A percentile compares a stretch with the other conserved stretches of the same genome.
phyloP scores from a whole-genome alignment of 2,797 vertebrate genomes.

The Hephaestus fuliginosus region DNA sequence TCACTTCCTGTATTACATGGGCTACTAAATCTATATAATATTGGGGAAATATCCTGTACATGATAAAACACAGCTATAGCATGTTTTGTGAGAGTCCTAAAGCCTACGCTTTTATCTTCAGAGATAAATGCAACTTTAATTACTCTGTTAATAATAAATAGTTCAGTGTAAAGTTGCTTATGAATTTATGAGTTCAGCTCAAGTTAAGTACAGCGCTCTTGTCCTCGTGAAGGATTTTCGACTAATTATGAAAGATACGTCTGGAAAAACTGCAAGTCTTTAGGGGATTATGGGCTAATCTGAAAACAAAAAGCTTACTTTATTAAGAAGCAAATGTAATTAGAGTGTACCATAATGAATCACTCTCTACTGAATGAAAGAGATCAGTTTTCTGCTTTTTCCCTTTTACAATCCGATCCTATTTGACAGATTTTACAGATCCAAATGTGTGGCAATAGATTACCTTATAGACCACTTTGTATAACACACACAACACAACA shows the following conservation, averaged over 20 bases:
- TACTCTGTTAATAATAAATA: constrained; percentile 47
- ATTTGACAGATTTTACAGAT: constrained; percentile 22
- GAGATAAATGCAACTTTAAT: constrained; percentile 40
- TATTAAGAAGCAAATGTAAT: constrained; percentile 66
- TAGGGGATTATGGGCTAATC: constrained; percentile 69
- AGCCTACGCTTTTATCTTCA: constrained; percentile 8
- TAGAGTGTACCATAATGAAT: constrained; percentile 53
- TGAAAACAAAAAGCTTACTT: constrained; percentile 67
- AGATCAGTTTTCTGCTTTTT: constrained; percentile 4
- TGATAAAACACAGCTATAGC: constrained; percentile 9
- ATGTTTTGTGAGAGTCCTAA: constrained; percentile 5
- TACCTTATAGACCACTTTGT: neutral
- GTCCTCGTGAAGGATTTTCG: constrained; percentile 60
- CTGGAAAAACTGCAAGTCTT: constrained; percentile 53
- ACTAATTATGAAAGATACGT: constrained; percentile 63
- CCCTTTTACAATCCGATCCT: constrained; percentile 4
- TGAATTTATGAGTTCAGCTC: constrained; percentile 49
- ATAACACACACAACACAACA: neutral
- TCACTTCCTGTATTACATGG: neutral
- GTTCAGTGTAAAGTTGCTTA: constrained; percentile 25
- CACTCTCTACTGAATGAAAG: constrained; percentile 14
- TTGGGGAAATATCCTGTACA: neutral
- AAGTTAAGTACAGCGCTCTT: constrained; percentile 45
- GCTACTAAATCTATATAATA: neutral
- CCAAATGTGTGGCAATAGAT: neutral